Conservation (phyloP, 2,113 vertebrate genomes). For the Illadopsis cleaveri region DNA sequence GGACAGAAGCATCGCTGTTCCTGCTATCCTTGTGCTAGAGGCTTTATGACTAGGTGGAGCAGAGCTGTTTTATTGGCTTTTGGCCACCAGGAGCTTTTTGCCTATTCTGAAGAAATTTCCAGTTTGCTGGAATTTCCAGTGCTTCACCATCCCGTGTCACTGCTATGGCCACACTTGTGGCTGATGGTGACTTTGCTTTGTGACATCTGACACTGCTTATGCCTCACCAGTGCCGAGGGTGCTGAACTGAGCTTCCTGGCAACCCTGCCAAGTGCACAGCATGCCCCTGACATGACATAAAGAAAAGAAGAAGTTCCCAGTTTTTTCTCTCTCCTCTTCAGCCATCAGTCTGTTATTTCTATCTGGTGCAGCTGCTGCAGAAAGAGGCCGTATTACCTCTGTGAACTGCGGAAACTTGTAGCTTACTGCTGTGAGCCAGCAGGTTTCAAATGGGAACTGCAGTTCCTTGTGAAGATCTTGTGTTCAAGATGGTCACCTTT, state of each 20-base stretch:
- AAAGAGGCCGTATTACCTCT: background rate
- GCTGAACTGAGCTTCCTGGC: background rate
- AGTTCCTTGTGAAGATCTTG: background rate
- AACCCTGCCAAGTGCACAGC: background rate
- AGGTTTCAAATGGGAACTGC: constrained; percentile 13
- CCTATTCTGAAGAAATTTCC: background rate
- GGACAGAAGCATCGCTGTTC: background rate
- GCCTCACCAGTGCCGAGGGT: background rate
- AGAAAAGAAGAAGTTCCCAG: background rate
- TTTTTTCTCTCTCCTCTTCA: background rate
- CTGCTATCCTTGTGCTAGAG: background rate
- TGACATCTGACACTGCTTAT: background rate
- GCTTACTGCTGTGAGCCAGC: constrained; percentile 45
- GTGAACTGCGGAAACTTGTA: constrained; percentile 15
- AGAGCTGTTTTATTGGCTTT: background rate
- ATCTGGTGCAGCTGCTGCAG: constrained; percentile 6
- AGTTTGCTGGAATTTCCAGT: background rate
- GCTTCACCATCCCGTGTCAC: background rate
- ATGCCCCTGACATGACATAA: background rate
- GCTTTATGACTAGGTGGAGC: background rate
- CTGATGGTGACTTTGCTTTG: background rate
- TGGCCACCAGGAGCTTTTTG: background rate
- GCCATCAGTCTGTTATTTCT: constrained; percentile 27
- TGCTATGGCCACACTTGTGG: background rate
- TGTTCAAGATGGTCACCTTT: background rate